Evolutionary conservation across 2,888 invertebrate species (phyloP), one percentile per base, ranked within the genome.

Genomic region (Peribatodes rhomboidaria): DNA sequence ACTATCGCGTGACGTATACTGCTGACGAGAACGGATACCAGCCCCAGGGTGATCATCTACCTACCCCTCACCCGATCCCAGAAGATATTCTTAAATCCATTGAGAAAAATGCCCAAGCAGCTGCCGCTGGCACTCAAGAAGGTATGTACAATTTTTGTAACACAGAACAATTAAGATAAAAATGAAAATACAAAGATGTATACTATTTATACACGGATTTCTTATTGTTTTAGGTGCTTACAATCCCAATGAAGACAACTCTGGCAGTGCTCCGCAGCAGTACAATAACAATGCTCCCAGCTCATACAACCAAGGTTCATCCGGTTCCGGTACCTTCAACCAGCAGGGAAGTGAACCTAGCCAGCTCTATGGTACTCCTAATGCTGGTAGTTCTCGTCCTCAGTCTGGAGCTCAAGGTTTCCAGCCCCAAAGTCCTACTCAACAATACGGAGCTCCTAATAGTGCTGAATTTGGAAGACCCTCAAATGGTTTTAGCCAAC

Each of bases 91-190:
- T 90, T 67, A 90, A 82, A 70, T 90, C 92, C 1, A 82, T 93
- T 69, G 92, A 92, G 68, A 81, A 88, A 50, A 93, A 92, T 52
- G 90, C 91, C 0, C 82, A 77, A 42, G 93, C 93, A 13, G 92
- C 92, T 4, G 92, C 92, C 16, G 83, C 90, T 67, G 93, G 93
- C 9, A 90, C 85, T 2, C 92, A 92, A 84, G 91, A 92, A 89
- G 93, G 92, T 92, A 81, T 69, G 61, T 6, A 8, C 16, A 33
- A 18, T 11, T 46, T 20, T 41, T 13, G 0, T n/a, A 18, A 18
- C 33, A 44, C 44, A 33, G 11, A 7, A 27, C 8, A n/a, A 47
- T 1, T 13, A 2, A 22, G 7, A 13, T 11, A 1, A 0, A 20
- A 7, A 1, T 20, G 20, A 20, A 42, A 13, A 27, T 27, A 6